phyloP scores from a whole-genome alignment of 2,888 invertebrate species.

The Hipparchia sbordonii region DNA sequence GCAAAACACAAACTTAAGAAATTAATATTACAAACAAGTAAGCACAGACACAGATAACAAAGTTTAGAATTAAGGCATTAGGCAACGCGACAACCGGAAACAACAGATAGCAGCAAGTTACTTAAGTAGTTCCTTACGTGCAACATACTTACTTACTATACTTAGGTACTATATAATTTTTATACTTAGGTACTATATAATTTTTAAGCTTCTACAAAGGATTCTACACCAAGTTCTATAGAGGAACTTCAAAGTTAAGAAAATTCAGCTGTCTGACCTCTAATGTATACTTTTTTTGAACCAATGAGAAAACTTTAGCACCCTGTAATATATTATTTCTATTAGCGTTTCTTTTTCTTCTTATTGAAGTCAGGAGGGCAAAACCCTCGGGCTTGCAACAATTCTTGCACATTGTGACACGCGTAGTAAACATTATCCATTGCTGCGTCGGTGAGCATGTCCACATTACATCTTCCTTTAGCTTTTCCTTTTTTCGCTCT shows the following conservation, averaged over 20 bases:
- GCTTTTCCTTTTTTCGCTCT: slow-evolving; percentile 82
- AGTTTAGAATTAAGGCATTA: not conserved
- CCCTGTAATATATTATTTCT: not conserved
- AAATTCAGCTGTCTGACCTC: not conserved
- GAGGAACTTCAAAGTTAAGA: not conserved
- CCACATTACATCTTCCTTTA: slow-evolving; percentile 87
- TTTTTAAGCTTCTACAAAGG: too few species aligned
- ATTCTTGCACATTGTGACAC: slow-evolving; percentile 95
- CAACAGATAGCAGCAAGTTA: not conserved
- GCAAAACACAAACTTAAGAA: too few species aligned
- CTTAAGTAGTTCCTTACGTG: too few species aligned
- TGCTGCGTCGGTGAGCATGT: slow-evolving; percentile 93
- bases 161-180: too few species aligned
- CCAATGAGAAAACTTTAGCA: too few species aligned
- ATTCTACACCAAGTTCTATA: not conserved
- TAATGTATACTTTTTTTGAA: not conserved
- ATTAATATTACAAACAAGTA: not conserved
- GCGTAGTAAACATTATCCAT: slow-evolving; percentile 97
- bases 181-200: too few species aligned
- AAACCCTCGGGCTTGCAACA: slow-evolving; percentile 93
- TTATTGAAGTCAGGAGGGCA: slow-evolving; percentile 94
- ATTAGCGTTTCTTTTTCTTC: slow-evolving; percentile 89
- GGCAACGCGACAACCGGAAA: not conserved
- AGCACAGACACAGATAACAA: not conserved
- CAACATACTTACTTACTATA: too few species aligned